A percentile compares a stretch with the other conserved stretches of the same genome.
phyloP scores from a whole-genome alignment of 2,888 invertebrate species.

The Drosophila siamana region DNA sequence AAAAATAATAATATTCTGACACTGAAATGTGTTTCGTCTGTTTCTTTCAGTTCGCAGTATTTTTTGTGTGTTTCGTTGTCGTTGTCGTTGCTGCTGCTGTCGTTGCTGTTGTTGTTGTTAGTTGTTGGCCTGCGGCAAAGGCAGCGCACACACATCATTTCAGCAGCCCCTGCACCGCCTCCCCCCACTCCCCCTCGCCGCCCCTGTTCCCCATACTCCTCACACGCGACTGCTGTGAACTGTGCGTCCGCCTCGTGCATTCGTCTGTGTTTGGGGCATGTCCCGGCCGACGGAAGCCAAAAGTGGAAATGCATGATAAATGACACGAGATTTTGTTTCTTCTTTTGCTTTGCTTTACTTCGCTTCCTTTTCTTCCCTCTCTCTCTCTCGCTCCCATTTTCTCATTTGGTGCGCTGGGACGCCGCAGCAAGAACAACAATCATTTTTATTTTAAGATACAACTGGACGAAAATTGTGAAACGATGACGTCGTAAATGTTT shows the following conservation, averaged over 20 bases:
- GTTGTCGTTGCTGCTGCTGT: conserved; percentile 5
- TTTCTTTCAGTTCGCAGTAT: conserved; percentile 14
- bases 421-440: conserved; percentile 30
- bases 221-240: conserved; percentile 20
- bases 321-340: conserved; percentile 72
- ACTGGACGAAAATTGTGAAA: conserved; percentile 75
- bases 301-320: conserved; percentile 82
- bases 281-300: conserved; percentile 78
- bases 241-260: conserved; percentile 55
- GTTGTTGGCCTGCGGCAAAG: conserved; percentile 47
- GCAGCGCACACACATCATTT: conserved; percentile 52
- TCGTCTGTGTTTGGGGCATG: conserved; percentile 66
- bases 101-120: conserved; percentile 14
- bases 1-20: conserved; percentile 28
- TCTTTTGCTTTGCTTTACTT: conserved; percentile 22
- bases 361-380: background rate
- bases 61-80: conserved; percentile 9
- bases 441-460: conserved; percentile 62
- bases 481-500: conserved; percentile 80
- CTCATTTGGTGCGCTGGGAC: conserved; percentile 20
- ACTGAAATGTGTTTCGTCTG: conserved; percentile 55
- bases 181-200: background rate
- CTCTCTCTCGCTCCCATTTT: background rate
- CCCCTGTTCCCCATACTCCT: background rate
- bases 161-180: conserved; percentile 17